These are phyloP conservation scores for Xyrauchen texanus DNA, from an alignment of 2,113 vertebrate species.

Conservation along the genomic window DNA sequence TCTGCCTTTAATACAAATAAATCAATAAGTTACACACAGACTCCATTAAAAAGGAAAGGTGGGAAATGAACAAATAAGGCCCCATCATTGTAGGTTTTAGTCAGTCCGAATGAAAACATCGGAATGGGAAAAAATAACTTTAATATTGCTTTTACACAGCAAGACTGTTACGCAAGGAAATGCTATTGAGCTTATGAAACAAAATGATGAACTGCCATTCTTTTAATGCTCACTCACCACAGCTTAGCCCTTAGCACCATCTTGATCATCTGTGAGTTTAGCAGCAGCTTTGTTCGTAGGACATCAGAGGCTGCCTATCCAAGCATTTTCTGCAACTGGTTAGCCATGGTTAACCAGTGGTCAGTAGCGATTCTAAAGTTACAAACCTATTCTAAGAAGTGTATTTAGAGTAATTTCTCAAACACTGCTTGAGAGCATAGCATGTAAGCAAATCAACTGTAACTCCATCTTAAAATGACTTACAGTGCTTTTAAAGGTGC, in stretches of 20 bases:
- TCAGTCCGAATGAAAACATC: not conserved
- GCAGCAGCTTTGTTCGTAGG: no score
- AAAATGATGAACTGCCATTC: not conserved
- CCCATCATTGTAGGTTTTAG: slow-evolving; percentile 17
- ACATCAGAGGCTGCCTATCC: no score
- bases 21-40: slow-evolving; percentile 43
- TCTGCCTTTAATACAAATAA: slow-evolving; percentile 12
- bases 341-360: not conserved
- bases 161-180: no score
- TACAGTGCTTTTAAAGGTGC: no score
- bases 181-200: not conserved
- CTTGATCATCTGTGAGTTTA: no score
- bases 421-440: not conserved
- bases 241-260: no score
- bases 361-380: not conserved
- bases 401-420: not conserved
- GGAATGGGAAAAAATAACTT: not conserved
- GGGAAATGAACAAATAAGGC: slow-evolving; percentile 16
- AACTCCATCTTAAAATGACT: not conserved
- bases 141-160: slow-evolving; percentile 13
- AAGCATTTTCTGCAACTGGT: not conserved
- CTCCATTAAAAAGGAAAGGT: slow-evolving; percentile 5
- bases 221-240: no score
- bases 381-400: not conserved
- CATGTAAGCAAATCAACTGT: not conserved